phyloP scores from a whole-genome alignment of 2,888 invertebrate species.

The Macaria notata region DNA sequence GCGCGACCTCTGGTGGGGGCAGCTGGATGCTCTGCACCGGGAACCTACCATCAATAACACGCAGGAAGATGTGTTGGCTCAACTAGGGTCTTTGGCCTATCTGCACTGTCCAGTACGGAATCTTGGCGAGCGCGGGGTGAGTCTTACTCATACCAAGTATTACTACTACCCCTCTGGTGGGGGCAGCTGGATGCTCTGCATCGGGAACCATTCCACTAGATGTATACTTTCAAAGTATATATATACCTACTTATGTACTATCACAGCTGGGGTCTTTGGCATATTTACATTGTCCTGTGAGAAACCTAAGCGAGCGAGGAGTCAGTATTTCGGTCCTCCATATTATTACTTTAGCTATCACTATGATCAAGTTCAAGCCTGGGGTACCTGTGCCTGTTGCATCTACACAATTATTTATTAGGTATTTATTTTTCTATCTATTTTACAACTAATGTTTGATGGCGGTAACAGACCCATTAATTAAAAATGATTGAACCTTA shows the following conservation, averaged over 20 bases:
- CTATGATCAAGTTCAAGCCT: too few relatives aligned
- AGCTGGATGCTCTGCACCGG: slow-evolving; percentile 67
- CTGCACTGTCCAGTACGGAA: slow-evolving; percentile 90
- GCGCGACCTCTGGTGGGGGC: slow-evolving; percentile 84
- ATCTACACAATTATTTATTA: too few relatives aligned
- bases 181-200: slow-evolving; percentile 69
- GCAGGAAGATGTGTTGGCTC: slow-evolving; percentile 88
- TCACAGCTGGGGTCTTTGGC: slow-evolving; percentile 90
- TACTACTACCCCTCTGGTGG: slow-evolving; percentile 73
- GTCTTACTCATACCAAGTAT: slow-evolving; percentile 29
- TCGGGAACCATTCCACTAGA: slow-evolving; percentile 85
- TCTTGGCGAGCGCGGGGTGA: slow-evolving; percentile 88
- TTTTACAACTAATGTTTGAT: too few relatives aligned
- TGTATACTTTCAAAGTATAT: slow-evolving; percentile 40
- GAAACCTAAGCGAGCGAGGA: slow-evolving; percentile 88
- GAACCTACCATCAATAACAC: slow-evolving; percentile 86
- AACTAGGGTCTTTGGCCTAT: slow-evolving; percentile 90
- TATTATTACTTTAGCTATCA: too few relatives aligned
- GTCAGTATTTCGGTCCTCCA: slow-evolving; percentile 57
- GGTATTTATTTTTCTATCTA: too few relatives aligned
- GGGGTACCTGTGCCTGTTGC: too few relatives aligned
- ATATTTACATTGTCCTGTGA: slow-evolving; percentile 90
- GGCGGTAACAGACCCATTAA: too few relatives aligned
- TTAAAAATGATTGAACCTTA: too few relatives aligned
- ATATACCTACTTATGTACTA: slow-evolving; percentile 74